Conservation (phyloP, 2,113 vertebrate genomes). For the Phalacrocorax pelagicus region DNA sequence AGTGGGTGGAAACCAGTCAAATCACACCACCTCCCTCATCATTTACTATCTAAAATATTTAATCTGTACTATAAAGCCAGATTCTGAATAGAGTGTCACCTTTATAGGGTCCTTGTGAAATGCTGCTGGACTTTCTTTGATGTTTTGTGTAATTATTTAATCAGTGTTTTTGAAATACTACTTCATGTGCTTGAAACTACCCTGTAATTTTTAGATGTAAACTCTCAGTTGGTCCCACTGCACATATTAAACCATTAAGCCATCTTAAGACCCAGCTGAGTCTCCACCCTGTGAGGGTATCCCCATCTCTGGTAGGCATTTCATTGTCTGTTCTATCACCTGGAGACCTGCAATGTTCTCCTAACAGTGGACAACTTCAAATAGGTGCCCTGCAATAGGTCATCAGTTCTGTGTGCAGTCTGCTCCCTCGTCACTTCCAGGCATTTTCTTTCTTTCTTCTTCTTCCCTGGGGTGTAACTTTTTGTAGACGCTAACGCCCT, state of each 20-base stretch:
- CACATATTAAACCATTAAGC: not conserved
- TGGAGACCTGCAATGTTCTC: not conserved
- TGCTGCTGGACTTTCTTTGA: not conserved
- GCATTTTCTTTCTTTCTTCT: not conserved
- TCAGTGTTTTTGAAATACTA: not conserved
- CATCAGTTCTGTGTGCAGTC: not conserved
- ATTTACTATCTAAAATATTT: not conserved
- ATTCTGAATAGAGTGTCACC: not conserved
- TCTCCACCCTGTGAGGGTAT: not conserved
- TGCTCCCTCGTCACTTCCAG: not conserved
- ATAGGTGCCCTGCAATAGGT: not conserved
- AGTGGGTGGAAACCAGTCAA: not conserved
- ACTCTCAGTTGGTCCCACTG: not conserved
- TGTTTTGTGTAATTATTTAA: not conserved
- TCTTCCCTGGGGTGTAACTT: not conserved
- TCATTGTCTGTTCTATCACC: not conserved
- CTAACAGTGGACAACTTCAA: not conserved
- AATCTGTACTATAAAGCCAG: not conserved
- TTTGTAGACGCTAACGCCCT: not conserved
- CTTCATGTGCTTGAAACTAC: not conserved
- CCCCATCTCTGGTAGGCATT: not conserved
- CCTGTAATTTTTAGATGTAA: not conserved
- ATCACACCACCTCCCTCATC: not conserved
- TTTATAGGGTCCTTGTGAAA: not conserved
- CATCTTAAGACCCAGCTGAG: not conserved